Conservation (phyloP, 2,113 vertebrate species). For the Odontesthes bonariensis region DNA sequence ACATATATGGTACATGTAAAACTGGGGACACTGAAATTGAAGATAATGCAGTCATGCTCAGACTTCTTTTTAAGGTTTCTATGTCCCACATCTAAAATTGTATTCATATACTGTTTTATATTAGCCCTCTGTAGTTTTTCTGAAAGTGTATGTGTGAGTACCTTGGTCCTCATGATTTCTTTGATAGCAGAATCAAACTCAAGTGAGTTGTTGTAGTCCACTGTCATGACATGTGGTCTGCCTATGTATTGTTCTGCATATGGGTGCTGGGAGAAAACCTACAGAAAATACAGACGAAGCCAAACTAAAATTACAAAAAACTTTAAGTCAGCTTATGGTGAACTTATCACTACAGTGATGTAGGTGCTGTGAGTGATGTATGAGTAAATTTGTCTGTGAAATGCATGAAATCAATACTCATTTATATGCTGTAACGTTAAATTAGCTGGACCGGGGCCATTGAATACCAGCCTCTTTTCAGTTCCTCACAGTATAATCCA, state of each 20-base stretch:
- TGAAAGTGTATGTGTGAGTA: slow-evolving; percentile 47
- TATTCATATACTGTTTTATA: no score
- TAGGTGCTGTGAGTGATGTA: neutral
- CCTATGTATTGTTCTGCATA: slow-evolving; percentile 96
- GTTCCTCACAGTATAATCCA: no score
- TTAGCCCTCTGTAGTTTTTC: no score
- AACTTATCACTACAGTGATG: neutral
- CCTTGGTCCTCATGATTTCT: slow-evolving; percentile 92
- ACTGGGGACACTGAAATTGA: no score
- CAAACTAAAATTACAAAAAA: neutral
- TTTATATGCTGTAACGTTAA: neutral
- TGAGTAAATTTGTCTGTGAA: neutral
- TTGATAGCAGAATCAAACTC: slow-evolving; percentile 93
- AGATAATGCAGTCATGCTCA: no score
- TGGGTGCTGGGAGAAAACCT: slow-evolving; percentile 97
- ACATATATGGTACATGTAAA: no score
- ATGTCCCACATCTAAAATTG: no score
- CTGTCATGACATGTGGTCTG: slow-evolving; percentile 94
- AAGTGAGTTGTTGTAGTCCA: slow-evolving; percentile 94
- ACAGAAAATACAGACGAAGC: neutral
- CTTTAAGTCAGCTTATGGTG: neutral
- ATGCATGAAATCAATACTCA: neutral
- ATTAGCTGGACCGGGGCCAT: neutral
- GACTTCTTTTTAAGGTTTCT: no score
- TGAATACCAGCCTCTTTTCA: no score